These are phyloP conservation scores for Lycaon pictus DNA, from an alignment of 2,113 vertebrate genomes.

Conservation along the genomic window DNA sequence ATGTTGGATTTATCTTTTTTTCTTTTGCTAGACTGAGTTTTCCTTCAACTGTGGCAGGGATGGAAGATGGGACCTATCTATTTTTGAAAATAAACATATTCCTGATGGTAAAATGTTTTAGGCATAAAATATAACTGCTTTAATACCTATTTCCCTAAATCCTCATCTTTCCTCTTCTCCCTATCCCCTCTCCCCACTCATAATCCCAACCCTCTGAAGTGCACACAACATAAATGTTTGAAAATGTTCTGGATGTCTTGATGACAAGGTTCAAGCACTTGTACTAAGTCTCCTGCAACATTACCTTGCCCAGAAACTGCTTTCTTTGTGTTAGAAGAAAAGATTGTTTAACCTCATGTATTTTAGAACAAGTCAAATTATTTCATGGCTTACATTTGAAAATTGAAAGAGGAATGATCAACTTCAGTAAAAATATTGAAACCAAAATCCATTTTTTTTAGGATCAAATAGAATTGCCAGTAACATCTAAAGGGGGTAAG, in stretches of 20 bases:
- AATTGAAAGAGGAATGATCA: not conserved
- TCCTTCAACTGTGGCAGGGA: not conserved
- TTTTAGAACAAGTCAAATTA: conserved; percentile 45
- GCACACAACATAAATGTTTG: not conserved
- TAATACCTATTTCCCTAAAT: not conserved
- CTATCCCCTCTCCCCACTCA: rapidly evolving
- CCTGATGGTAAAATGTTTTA: not conserved
- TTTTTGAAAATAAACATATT: conserved; percentile 43
- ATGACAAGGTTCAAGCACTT: not conserved
- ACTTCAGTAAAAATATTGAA: not conserved
- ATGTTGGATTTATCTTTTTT: not conserved
- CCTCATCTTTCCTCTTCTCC: not conserved
- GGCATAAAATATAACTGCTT: not conserved
- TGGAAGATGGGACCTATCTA: not conserved
- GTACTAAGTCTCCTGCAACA: not conserved
- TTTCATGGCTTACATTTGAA: not conserved
- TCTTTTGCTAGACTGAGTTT: not conserved
- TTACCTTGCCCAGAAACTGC: not conserved
- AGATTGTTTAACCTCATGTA: not conserved
- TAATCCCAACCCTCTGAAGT: not conserved
- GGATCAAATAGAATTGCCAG: not conserved
- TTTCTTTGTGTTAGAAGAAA: not conserved
- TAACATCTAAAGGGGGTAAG: not conserved
- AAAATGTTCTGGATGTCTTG: not conserved
- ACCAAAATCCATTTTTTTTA: not conserved